Base-by-base conservation (phyloP, 2,888 invertebrate species). In the Hemithea aestivaria region DNA sequence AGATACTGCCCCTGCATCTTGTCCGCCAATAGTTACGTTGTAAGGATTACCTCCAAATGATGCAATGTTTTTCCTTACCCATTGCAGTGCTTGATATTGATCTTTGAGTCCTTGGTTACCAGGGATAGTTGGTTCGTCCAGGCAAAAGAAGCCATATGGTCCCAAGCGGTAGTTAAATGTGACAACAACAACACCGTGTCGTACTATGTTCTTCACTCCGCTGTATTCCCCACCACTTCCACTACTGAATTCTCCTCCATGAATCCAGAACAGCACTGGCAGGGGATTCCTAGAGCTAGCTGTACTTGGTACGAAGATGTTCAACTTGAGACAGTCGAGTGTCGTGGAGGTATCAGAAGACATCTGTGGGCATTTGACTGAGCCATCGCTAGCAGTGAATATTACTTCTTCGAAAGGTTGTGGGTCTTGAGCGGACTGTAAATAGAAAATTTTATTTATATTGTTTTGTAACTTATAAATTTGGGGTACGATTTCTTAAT, bases 261-360 rank as follows among this genome's bases (percentile, higher is more conserved):
- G 84, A 25, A 85, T 70, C 81, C 81, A 87, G 2, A 83, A 74
- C 25, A 85, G 40, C 1, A 87, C 85, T 8, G 87, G 84, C 20
- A 84, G 43, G 2, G 80, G 83, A 39, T 68, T 79, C 7, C 45
- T 56, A 2, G 67, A 58, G 34, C 74, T 75, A 1, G 87, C 84
- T 35, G 51, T 45, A 21, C 60, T 66, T 3, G 85, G 85, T 2
- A 81, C 78, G 42, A 72, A 83, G 0, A 93, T 89, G 61, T 93
- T 93, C 4, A 93, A 61, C 40, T 88, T 89, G 0, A 93, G 83
- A 45, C 93, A 93, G 61, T 91, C 90, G 40, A 90, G 73, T 20
- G 44, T 50, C 23, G 73, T 76, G 35, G 52, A 20, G 20, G 48
- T 44, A 35, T 51, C 48, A 6, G 50, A 40, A 5, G 56, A 45